A percentile compares a stretch with the other conserved stretches of the same genome.
Conservation (phyloP, 2,888 invertebrate genomes). For the Caenorhabditis wallacei region DNA sequence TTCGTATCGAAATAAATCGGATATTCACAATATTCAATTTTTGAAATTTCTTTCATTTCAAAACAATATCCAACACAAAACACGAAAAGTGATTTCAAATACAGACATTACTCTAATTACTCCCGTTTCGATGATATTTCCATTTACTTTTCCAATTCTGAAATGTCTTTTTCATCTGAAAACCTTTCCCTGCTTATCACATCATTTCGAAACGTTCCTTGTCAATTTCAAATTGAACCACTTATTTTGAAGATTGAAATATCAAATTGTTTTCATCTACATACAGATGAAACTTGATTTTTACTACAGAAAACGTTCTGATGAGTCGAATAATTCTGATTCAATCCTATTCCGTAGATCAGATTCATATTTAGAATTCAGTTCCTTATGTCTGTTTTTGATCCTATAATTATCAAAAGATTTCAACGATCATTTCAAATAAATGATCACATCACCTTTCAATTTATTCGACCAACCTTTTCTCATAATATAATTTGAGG, state of each 20-base stretch:
- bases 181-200: slow-evolving; percentile 8
- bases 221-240: background rate
- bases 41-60: background rate
- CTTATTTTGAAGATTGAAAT: background rate
- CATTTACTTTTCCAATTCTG: background rate
- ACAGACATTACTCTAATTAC: background rate
- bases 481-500: slow-evolving; percentile 23
- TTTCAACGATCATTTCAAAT: background rate
- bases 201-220: slow-evolving; percentile 7
- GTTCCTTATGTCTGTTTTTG: too few species aligned
- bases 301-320: too few species aligned
- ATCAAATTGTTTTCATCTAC: too few species aligned
- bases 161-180: slow-evolving; percentile 6
- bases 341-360: too few species aligned
- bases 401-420: too few species aligned
- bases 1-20: too few species aligned
- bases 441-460: background rate
- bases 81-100: slow-evolving; percentile 15
- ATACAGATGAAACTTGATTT: too few species aligned
- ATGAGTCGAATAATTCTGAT: too few species aligned
- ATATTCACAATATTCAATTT: too few species aligned
- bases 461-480: background rate
- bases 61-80: background rate
- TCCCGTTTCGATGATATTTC: slow-evolving; percentile 1
- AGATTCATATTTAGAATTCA: too few species aligned